Base-by-base conservation (phyloP, 2,888 invertebrate genomes). In the Coleophora deauratella region DNA sequence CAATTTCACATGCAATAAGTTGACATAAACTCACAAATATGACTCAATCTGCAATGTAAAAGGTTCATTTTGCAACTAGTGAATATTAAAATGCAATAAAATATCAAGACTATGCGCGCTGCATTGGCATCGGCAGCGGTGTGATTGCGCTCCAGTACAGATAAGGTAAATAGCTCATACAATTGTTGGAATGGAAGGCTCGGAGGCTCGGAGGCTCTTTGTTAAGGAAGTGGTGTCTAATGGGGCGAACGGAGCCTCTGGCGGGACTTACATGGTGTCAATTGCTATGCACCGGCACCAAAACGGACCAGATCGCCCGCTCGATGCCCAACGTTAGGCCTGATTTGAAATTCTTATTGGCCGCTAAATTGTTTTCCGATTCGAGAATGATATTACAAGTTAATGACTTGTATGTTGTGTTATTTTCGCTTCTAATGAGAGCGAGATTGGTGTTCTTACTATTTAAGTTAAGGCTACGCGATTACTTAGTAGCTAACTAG, bases 91-190 rank as follows among this genome's bases (percentile, higher is more conserved):
- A 21, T 21, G 21, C 6, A 36, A 49, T 38, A 37, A 60, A 68
- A 47, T 62, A 67, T 66, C 68, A 70, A 72, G 54, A 61, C 54
- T 37, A 37, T 40, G 51, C 33, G 44, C 33, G 43, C 60, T 46
- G 33, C 27, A 52, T 70, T 50, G 41, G 50, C 54, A 57, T 65
- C 59, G 55, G 68, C 55, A 72, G 69, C 72, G 69, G 60, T 79
- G 76, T 80, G 81, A 85, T 84, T 80, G 76, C 68, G 61, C 63
- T 62, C 58, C 58, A 60, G 60, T 68, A 76, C 84, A 72, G 81
- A 82, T 84, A 85, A 84, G 84, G 84, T 77, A 85, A 85, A 85
- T 84, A 82, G 84, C 80, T 84, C 84, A 81, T 84, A 84, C 81
- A 82, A 82, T 85, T 76, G 82, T 77, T 73, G 66, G 74, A 79